A percentile compares a stretch with the other conserved stretches of the same genome.
These are phyloP conservation scores for Amblyjoppa fuscipennis DNA, from an alignment of 2,888 invertebrate genomes.

Conservation along the genomic window DNA sequence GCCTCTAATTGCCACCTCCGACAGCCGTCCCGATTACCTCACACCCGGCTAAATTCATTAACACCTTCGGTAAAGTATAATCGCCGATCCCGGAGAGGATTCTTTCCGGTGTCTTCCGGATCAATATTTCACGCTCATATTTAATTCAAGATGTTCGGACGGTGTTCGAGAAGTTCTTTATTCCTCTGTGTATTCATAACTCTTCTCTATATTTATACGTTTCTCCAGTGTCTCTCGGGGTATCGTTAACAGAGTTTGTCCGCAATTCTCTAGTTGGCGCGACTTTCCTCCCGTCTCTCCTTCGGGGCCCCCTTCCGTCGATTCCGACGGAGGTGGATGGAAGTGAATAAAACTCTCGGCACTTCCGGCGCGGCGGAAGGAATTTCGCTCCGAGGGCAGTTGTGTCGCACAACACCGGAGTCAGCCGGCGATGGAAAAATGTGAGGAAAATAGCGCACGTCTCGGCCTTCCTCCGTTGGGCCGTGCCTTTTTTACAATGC, in stretches of 20 bases:
- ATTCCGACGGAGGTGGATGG: slow-evolving; percentile 65
- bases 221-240: slow-evolving; percentile 11
- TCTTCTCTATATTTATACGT: slow-evolving; percentile 23
- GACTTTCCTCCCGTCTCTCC: slow-evolving; percentile 32
- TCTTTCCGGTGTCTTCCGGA: background rate
- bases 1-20: slow-evolving; percentile 54
- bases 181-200: slow-evolving; percentile 25
- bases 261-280: slow-evolving; percentile 35
- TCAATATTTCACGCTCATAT: slow-evolving; percentile 37
- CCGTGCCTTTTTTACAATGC: slow-evolving; percentile 71
- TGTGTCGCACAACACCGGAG: slow-evolving; percentile 57
- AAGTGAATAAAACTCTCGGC: slow-evolving; percentile 77
- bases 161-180: slow-evolving; percentile 24
- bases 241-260: slow-evolving; percentile 56
- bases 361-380: slow-evolving; percentile 64
- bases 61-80: slow-evolving; percentile 12
- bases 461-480: slow-evolving; percentile 34
- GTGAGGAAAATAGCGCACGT: slow-evolving; percentile 46
- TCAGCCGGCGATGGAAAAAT: slow-evolving; percentile 32
- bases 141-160: slow-evolving; percentile 48
- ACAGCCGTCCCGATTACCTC: slow-evolving; percentile 26
- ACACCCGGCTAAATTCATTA: slow-evolving; percentile 20
- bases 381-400: slow-evolving; percentile 62
- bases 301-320: slow-evolving; percentile 61
- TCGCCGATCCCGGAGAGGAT: background rate